phyloP scores from a whole-genome alignment of 2,888 invertebrate genomes.

The Acleris sparsana region DNA sequence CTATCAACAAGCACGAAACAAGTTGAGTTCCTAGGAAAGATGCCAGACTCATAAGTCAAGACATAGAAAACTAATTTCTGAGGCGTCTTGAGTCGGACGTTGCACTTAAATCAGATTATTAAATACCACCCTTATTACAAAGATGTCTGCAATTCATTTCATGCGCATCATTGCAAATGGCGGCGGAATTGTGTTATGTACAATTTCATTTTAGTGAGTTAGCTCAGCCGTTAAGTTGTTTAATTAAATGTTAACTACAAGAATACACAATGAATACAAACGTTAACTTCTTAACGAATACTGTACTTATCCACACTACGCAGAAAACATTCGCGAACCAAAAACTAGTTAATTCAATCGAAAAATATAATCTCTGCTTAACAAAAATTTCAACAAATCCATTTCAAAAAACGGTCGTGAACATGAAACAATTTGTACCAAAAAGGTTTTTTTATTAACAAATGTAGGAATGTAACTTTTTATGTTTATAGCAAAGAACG shows the following conservation, averaged over 20 bases:
- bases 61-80: no score
- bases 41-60: no score
- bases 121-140: not conserved
- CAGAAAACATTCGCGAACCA: conserved; percentile 39
- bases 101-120: no score
- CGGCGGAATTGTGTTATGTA: not conserved
- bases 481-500: conserved; percentile 52
- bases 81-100: no score
- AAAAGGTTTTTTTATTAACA: conserved; percentile 50
- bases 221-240: conserved; percentile 33
- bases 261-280: conserved; percentile 37
- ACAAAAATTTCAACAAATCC: conserved; percentile 76
- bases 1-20: no score
- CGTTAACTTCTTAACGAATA: conserved; percentile 51
- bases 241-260: conserved; percentile 31
- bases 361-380: conserved; percentile 80
- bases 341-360: conserved; percentile 72
- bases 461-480: conserved; percentile 71
- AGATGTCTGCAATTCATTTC: not conserved
- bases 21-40: no score
- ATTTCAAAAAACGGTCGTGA: conserved; percentile 49
- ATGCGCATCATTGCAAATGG: no score
- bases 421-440: conserved; percentile 54
- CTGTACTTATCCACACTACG: conserved; percentile 62
- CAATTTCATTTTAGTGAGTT: conserved; percentile 7